These are phyloP conservation scores for Clanis bilineata DNA, from an alignment of 2,888 invertebrate species.

Conservation along the genomic window DNA sequence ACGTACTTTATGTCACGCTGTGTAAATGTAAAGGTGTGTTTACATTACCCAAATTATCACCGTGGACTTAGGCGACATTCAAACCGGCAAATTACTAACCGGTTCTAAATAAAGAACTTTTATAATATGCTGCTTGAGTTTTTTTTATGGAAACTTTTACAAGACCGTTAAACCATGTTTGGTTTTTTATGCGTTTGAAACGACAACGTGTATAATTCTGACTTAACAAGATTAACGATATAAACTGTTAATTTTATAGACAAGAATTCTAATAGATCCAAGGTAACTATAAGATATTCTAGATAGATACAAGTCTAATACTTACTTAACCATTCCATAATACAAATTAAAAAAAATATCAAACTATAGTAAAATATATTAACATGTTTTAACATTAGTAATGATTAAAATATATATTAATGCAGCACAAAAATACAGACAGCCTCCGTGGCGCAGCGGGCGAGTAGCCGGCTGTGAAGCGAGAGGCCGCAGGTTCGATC, in stretches of 20 bases:
- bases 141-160: slow-evolving; percentile 2
- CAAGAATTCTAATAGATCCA: too few relatives aligned
- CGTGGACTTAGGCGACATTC: background rate
- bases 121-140: background rate
- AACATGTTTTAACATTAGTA: too few relatives aligned
- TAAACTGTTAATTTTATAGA: background rate
- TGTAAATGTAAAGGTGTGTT: slow-evolving; percentile 35
- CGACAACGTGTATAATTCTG: slow-evolving; percentile 15
- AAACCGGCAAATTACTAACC: background rate
- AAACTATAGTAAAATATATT: too few relatives aligned
- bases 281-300: background rate
- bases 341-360: too few relatives aligned
- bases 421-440: too few relatives aligned
- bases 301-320: too few relatives aligned
- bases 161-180: slow-evolving; percentile 3
- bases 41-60: slow-evolving; percentile 26
- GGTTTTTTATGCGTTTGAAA: slow-evolving; percentile 15
- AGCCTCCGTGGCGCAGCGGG: too few relatives aligned
- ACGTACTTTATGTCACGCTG: slow-evolving; percentile 39
- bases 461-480: too few relatives aligned
- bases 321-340: too few relatives aligned
- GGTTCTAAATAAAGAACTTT: background rate
- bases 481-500: too few relatives aligned
- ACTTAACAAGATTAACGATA: background rate
- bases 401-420: too few relatives aligned